These are phyloP conservation scores for Taphrorychus bicolor DNA, from an alignment of 2,888 invertebrate species.

Conservation along the genomic window DNA sequence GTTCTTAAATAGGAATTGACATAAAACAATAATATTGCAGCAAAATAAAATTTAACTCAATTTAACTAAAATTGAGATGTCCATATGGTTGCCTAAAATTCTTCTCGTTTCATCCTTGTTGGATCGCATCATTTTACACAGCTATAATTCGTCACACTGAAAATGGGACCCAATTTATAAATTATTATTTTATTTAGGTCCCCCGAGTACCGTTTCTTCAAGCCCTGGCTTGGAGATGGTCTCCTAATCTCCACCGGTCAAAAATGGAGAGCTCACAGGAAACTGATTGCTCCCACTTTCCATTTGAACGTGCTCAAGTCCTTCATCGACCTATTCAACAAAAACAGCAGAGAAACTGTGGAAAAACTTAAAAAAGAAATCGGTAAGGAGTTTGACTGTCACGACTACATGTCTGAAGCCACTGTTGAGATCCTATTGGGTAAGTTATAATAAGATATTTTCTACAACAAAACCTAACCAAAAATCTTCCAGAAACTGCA, in stretches of 20 bases:
- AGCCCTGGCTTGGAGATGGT: constrained; percentile 85
- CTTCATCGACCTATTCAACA: constrained; percentile 85
- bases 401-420: constrained; percentile 85
- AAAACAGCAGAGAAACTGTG: constrained; percentile 78
- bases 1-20: too few species aligned
- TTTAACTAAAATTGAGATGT: too few species aligned
- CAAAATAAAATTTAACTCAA: too few species aligned
- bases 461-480: too few species aligned
- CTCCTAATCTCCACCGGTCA: constrained; percentile 83
- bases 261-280: constrained; percentile 86
- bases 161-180: neutral
- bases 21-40: too few species aligned
- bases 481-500: constrained; percentile 78
- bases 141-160: neutral
- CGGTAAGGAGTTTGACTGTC: constrained; percentile 79
- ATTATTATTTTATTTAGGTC: constrained; percentile 5
- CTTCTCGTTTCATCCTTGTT: too few species aligned
- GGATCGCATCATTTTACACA: too few species aligned
- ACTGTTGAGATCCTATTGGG: constrained; percentile 81
- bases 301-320: constrained; percentile 87
- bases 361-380: constrained; percentile 73
- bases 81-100: too few species aligned
- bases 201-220: constrained; percentile 56
- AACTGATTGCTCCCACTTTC: constrained; percentile 87
- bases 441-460: too few species aligned